These are phyloP conservation scores for Chrysomallon squamiferum DNA, from an alignment of 1,140 invertebrate genomes.

Conservation along the genomic window DNA sequence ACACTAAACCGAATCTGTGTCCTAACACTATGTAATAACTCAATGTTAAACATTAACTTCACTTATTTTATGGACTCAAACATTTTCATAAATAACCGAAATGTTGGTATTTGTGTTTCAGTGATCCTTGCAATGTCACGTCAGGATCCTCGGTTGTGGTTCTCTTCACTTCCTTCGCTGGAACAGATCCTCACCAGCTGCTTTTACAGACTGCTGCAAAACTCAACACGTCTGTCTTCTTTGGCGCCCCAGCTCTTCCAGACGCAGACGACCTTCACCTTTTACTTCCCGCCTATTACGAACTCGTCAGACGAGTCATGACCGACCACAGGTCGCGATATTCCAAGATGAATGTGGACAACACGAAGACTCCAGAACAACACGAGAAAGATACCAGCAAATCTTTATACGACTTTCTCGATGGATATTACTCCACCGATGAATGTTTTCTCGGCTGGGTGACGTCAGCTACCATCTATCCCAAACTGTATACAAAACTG, in stretches of 20 bases:
- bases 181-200: constrained; percentile 43
- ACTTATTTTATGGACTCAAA: no score
- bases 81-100: no score
- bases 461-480: neutral
- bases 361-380: neutral
- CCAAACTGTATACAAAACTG: constrained; percentile 14
- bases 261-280: neutral
- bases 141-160: constrained; percentile 31
- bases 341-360: neutral
- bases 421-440: constrained; percentile 32
- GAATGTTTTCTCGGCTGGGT: constrained; percentile 15
- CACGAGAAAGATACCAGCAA: neutral
- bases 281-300: constrained; percentile 29
- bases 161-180: constrained; percentile 39
- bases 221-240: constrained; percentile 39
- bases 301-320: constrained; percentile 32
- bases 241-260: constrained; percentile 37
- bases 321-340: constrained; percentile 34
- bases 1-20: no score
- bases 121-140: constrained; percentile 17
- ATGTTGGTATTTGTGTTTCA: constrained; percentile 1
- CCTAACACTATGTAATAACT: no score
- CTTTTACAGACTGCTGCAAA: constrained; percentile 29
- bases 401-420: constrained; percentile 22
- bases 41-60: no score